Conservation (phyloP, 2,888 invertebrate genomes). For the Mesorhabditis belari region DNA sequence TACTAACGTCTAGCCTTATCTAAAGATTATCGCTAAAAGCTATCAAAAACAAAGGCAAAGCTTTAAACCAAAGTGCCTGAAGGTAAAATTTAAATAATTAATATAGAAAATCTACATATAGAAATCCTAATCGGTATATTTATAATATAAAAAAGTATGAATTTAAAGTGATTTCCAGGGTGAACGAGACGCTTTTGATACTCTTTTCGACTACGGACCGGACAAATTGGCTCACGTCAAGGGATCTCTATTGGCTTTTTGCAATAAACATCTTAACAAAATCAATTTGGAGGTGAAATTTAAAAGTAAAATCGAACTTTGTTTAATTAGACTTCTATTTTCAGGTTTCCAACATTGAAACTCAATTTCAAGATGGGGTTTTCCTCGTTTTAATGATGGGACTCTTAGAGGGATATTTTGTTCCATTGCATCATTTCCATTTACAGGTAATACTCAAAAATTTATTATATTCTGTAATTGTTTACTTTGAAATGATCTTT, state of each 20-base stretch:
- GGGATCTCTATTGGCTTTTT: slow-evolving; percentile 90
- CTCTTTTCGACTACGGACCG: slow-evolving; percentile 94
- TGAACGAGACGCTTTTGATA: slow-evolving; percentile 88
- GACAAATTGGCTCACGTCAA: slow-evolving; percentile 95
- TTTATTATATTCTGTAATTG: not conserved
- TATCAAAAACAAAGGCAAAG: not conserved
- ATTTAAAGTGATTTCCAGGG: slow-evolving; percentile 22
- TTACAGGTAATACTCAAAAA: slow-evolving; percentile 60
- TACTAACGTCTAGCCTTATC: too few relatives aligned
- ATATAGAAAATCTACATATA: not conserved
- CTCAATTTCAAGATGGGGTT: slow-evolving; percentile 88
- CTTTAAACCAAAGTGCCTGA: too few relatives aligned
- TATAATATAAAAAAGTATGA: not conserved
- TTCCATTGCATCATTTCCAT: slow-evolving; percentile 86
- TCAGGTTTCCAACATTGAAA: slow-evolving; percentile 71
- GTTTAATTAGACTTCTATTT: not conserved
- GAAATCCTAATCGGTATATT: not conserved
- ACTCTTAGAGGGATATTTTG: slow-evolving; percentile 90
- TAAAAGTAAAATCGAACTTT: not conserved
- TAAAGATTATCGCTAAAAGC: too few relatives aligned
- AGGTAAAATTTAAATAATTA: not conserved
- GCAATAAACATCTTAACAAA: slow-evolving; percentile 92
- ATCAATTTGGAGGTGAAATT: slow-evolving; percentile 77
- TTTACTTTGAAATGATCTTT: not conserved
- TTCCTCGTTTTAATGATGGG: slow-evolving; percentile 90